Evolutionary conservation across 2,113 vertebrate genomes (phyloP), one percentile per base, ranked within the genome.

Genomic region (Monopterus albus): DNA sequence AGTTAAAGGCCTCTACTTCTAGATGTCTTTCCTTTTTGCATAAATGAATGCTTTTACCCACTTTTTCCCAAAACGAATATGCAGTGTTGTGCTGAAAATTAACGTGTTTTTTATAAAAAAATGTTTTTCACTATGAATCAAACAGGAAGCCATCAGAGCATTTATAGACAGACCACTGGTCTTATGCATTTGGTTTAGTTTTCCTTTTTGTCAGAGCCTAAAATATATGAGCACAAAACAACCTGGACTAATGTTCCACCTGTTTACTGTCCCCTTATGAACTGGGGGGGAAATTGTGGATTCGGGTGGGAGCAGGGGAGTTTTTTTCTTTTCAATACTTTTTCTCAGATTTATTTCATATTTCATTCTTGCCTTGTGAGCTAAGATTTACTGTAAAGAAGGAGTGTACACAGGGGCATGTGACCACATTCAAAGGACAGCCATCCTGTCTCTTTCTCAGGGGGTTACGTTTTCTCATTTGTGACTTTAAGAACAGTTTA

Each of bases 31-130:
- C 65, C 69, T 64, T 81, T 47, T 76, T 12, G 35, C 33, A 60
- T 58, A 82, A 58, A 79, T 70, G 62, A 84, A 87, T 81, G 84
- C 80, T 90, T 87, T 88, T 75, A 90, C 35, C 61, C 31, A 17
- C 7, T 56, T 47, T 38, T 70, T 47, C 67, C 55, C 47, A 49
- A 72, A 79, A 68, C 75, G 86, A 82, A 74, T 55, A 7, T 4
- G 13, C 26, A 39, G 57, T 58, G 31, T 63, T 77, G 75, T 53
- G 51, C 78, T 89, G 72, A 78, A 78, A 64, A 68, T 72, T 72
- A 31, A 21, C 1, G 10, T 46, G 38, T 60, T 66, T 55, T 65
- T 29, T 43, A 56, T 39, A 72, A 23, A 72, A n/a, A 61, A 72
- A 59, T 73, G 58, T 43, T 74, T 53, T 79, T 10, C 38, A 29